Evolutionary conservation across 1,140 invertebrate species (phyloP).

Genomic region (Platyscapa corneri): DNA sequence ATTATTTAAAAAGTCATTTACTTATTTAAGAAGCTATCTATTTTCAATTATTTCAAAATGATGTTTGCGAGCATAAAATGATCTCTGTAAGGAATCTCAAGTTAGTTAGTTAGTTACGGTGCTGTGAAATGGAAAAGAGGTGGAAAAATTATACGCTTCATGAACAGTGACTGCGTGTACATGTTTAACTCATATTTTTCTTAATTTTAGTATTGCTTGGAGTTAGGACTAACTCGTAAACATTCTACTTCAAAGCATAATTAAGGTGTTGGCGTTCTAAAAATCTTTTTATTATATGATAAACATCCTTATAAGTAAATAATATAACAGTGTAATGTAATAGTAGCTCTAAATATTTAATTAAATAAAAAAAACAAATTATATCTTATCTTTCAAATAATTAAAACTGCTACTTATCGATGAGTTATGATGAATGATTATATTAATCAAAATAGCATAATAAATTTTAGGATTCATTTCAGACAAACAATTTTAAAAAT

Average conservation of each 20-base stretch:
- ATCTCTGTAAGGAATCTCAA: neutral
- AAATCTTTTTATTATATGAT: neutral
- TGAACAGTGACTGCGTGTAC: neutral
- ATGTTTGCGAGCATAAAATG: too few species aligned
- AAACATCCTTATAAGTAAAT: neutral
- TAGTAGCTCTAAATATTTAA: too few species aligned
- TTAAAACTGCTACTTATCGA: too few species aligned
- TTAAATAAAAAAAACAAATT: too few species aligned
- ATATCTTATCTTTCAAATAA: too few species aligned
- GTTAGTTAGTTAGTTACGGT: neutral
- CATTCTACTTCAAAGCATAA: neutral
- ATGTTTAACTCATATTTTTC: slow-evolving; percentile 40
- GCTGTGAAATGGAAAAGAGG: neutral
- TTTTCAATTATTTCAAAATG: too few species aligned
- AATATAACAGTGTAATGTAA: neutral
- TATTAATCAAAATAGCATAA: too few species aligned
- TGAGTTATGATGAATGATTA: too few species aligned
- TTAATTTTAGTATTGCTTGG: slow-evolving; percentile 22
- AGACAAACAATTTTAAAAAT: too few species aligned
- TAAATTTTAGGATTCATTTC: too few species aligned
- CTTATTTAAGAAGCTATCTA: too few species aligned
- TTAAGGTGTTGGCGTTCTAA: neutral
- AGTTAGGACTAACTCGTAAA: slow-evolving; percentile 29
- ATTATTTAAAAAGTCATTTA: too few species aligned
- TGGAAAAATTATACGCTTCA: neutral